Evolutionary conservation across 2,888 invertebrate genomes (phyloP).

Genomic region (Empis stercorea): DNA sequence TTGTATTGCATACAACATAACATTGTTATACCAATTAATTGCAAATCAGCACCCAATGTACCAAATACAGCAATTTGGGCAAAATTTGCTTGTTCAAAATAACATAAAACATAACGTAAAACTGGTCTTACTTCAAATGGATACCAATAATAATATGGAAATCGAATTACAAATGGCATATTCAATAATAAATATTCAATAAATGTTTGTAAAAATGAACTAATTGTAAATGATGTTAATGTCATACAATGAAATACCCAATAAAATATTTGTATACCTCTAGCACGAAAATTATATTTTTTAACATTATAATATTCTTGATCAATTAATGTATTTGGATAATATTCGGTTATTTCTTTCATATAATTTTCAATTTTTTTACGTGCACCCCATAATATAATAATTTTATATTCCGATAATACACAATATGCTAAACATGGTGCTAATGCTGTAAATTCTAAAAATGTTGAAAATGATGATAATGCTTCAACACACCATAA

Average conservation of each 20-base stretch:
- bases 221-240: constrained; percentile 7
- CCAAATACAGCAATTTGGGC: not conserved
- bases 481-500: constrained; percentile 4
- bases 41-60: not conserved
- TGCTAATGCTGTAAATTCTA: constrained; percentile 8
- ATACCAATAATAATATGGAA: not conserved
- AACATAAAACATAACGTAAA: not conserved
- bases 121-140: not conserved
- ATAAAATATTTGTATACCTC: not conserved
- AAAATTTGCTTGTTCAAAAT: not conserved
- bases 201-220: constrained; percentile 4
- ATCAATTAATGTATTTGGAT: not conserved
- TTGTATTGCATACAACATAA: not conserved
- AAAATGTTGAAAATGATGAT: constrained; percentile 4
- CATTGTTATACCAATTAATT: not conserved
- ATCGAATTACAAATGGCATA: not conserved
- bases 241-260: not conserved
- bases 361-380: constrained; percentile 4
- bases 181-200: constrained; percentile 2
- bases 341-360: constrained; percentile 3
- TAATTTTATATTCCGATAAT: constrained; percentile 5
- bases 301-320: not conserved
- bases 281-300: not conserved
- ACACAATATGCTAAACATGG: constrained; percentile 9
- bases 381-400: constrained; percentile 2